Evolutionary conservation across 2,797 vertebrate species (phyloP).

Genomic region (Cheirogaleus major): DNA sequence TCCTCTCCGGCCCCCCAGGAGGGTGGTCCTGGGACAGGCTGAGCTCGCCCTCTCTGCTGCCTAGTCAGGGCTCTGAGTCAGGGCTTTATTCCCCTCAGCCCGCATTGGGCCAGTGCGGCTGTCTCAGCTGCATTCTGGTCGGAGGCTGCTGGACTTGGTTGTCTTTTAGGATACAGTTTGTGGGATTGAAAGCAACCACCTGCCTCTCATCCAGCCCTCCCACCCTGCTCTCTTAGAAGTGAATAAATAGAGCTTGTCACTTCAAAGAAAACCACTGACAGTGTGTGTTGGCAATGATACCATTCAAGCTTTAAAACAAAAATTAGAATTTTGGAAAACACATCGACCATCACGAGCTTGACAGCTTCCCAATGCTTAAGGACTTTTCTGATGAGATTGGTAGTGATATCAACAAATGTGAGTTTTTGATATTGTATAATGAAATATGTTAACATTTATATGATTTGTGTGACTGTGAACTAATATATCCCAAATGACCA

Average conservation of each 20-base stretch:
- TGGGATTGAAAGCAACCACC: conserved; percentile 24
- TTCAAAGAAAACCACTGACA: not conserved
- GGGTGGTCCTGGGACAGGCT: not conserved
- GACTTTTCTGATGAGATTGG: not conserved
- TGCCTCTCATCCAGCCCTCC: not conserved
- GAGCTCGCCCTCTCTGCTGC: conserved; percentile 29
- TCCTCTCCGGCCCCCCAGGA: not conserved
- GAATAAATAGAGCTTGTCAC: not conserved
- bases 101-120: fast-evolving
- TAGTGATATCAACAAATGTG: not conserved
- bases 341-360: not conserved
- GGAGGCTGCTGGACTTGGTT: not conserved
- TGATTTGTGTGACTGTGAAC: not conserved
- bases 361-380: not conserved
- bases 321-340: not conserved
- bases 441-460: not conserved
- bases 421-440: not conserved
- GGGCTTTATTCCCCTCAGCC: too few relatives aligned
- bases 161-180: not conserved
- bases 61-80: not conserved
- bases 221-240: not conserved
- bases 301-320: not conserved
- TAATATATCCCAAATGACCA: not conserved
- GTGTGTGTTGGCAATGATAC: not conserved
- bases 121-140: not conserved